Percentiles rank a stretch among this genome's conserved stretches.
Evolutionary conservation across 1,140 invertebrate species (phyloP).

Genomic region (Saccostrea cuccullata): DNA sequence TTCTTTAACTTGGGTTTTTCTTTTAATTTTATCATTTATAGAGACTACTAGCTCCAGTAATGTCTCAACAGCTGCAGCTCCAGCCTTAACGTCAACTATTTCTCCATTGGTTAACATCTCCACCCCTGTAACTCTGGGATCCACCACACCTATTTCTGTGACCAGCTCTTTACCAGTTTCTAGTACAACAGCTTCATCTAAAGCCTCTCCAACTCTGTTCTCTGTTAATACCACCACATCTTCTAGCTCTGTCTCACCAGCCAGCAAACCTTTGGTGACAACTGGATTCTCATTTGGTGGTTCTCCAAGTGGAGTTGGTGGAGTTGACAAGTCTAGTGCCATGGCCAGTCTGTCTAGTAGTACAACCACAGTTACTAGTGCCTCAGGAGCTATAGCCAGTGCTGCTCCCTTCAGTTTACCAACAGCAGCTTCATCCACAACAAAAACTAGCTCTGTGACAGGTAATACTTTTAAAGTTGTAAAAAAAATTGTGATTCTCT

Average conservation of each 20-base stretch:
- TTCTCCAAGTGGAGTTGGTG: not conserved
- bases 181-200: not conserved
- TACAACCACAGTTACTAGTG: slow-evolving; percentile 17
- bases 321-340: not conserved
- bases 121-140: not conserved
- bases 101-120: slow-evolving; percentile 10
- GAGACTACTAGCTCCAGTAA: not conserved
- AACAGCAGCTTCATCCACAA: not conserved
- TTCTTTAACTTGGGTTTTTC: not conserved
- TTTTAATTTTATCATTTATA: not conserved
- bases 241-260: not conserved
- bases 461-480: not conserved
- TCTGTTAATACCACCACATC: not conserved
- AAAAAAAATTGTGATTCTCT: not conserved
- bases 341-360: not conserved
- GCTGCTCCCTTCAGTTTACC: slow-evolving; percentile 8
- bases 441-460: not conserved
- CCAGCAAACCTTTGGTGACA: slow-evolving; percentile 14
- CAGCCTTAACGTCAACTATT: slow-evolving; percentile 25
- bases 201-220: not conserved
- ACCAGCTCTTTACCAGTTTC: not conserved
- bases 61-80: not conserved
- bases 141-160: slow-evolving; percentile 31
- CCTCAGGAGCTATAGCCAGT: not conserved
- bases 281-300: not conserved